Percentiles rank a stretch among this genome's conserved stretches.
Evolutionary conservation across 2,113 vertebrate genomes (phyloP).

Genomic region (Beaufortia kweichowensis): DNA sequence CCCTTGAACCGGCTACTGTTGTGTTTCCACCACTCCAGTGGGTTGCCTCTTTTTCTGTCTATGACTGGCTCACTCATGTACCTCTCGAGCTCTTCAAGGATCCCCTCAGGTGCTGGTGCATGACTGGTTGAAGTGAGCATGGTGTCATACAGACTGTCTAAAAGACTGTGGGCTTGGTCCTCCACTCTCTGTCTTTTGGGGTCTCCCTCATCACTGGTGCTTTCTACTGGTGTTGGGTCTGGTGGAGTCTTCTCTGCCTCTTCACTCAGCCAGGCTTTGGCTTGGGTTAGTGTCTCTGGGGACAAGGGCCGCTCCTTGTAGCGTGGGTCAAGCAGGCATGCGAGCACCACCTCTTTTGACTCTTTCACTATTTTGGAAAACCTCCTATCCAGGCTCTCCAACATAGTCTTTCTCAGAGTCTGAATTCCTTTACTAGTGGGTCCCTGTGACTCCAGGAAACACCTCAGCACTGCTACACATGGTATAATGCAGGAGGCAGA

Average conservation of each 20-base stretch:
- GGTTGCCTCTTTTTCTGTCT: constrained; percentile 8
- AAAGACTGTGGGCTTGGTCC: constrained; percentile 5
- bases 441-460: constrained; percentile 1
- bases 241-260: not conserved
- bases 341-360: constrained; percentile 18
- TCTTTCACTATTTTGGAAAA: not conserved
- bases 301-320: not conserved
- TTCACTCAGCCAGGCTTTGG: not conserved
- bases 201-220: too few relatives aligned
- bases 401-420: not conserved
- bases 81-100: not conserved
- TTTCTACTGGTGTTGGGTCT: too few relatives aligned
- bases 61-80: constrained; percentile 13
- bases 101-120: not conserved
- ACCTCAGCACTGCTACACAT: not conserved
- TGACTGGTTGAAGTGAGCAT: not conserved
- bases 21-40: not conserved
- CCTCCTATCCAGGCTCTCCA: not conserved
- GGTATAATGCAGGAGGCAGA: constrained; percentile 31
- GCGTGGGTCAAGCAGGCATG: constrained; percentile 6
- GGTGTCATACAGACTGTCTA: not conserved
- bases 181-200: not conserved
- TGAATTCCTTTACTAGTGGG: constrained; percentile 14
- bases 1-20: not conserved
- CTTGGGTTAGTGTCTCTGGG: not conserved